Percentiles rank a stretch among this genome's conserved stretches.
Evolutionary conservation across 2,797 vertebrate genomes (phyloP).

Genomic region (Intellagama lesueurii): DNA sequence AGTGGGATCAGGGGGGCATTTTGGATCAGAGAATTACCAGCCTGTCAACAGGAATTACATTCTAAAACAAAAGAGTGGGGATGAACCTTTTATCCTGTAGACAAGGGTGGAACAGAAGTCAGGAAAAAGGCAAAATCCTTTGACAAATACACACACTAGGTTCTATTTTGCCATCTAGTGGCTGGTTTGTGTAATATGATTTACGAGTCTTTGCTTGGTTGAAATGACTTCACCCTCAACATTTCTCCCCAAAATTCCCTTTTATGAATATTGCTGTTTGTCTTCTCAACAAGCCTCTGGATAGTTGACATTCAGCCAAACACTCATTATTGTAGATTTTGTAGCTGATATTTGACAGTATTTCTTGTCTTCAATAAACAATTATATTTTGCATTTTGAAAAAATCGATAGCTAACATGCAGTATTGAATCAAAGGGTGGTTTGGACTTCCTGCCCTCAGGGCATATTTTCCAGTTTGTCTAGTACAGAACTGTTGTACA

Average conservation of each 20-base stretch:
- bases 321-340: neutral
- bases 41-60: neutral
- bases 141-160: neutral
- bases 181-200: neutral
- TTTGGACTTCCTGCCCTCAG: neutral
- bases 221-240: neutral
- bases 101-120: neutral
- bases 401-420: neutral
- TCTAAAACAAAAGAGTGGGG: neutral
- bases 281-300: neutral
- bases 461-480: neutral
- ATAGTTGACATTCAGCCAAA: neutral
- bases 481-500: neutral
- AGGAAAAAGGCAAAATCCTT: neutral
- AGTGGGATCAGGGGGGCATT: neutral
- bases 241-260: neutral
- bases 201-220: neutral
- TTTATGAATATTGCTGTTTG: neutral
- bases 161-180: slow-evolving; percentile 19
- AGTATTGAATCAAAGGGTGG: neutral
- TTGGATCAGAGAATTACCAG: neutral
- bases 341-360: neutral
- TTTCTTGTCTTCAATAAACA: neutral
- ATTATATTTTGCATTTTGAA: neutral
- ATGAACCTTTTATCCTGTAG: neutral